phyloP scores from a whole-genome alignment of 2,113 vertebrate genomes.

The Triplophysa tibetana region DNA sequence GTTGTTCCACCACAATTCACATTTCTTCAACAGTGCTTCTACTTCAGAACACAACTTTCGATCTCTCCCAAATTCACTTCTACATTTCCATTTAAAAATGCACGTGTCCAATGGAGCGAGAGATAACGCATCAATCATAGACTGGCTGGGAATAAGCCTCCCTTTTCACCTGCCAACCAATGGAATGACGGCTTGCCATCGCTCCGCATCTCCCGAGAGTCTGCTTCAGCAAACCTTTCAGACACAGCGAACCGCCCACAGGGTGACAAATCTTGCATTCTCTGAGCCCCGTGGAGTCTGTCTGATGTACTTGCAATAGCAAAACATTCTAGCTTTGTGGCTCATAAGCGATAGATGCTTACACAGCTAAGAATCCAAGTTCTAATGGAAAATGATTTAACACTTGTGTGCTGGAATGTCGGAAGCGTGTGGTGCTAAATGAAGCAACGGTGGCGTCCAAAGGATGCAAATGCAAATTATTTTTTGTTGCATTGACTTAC shows the following conservation, averaged over 20 bases:
- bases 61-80: constrained; percentile 6
- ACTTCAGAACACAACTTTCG: constrained; percentile 2
- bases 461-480: too few relatives aligned
- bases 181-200: constrained; percentile 54
- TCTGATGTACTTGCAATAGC: constrained; percentile 34
- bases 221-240: constrained; percentile 53
- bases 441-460: background rate
- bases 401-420: background rate
- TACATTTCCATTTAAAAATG: constrained; percentile 57
- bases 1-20: constrained; percentile 45
- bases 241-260: constrained; percentile 35
- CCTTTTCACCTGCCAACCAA: constrained; percentile 51
- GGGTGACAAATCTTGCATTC: constrained; percentile 52
- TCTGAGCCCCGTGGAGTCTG: constrained; percentile 40
- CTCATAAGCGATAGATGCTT: constrained; percentile 17
- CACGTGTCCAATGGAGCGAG: constrained; percentile 46
- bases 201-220: constrained; percentile 38
- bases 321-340: constrained; percentile 18
- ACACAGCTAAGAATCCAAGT: background rate
- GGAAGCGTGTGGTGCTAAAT: background rate
- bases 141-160: constrained; percentile 45
- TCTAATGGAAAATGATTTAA: constrained; percentile 15
- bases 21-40: constrained; percentile 37
- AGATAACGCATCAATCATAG: constrained; percentile 66
- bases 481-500: too few relatives aligned